Conservation (phyloP, 2,888 invertebrate species). For the Napeogenes sylphis region DNA sequence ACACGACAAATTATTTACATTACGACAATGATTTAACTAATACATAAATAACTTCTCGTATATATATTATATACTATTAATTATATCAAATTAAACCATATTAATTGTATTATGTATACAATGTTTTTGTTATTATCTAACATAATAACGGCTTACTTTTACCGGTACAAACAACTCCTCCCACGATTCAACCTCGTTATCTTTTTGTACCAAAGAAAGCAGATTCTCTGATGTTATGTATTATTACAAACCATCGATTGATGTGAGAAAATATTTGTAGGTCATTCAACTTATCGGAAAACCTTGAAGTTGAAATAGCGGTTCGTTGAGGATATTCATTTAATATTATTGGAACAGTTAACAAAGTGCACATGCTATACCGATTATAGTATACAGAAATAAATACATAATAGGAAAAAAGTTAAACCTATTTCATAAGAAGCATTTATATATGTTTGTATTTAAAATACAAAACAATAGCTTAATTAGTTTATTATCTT, state of each 20-base stretch:
- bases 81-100: no score
- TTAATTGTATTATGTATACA: no score
- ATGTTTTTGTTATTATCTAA: no score
- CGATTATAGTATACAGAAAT: not conserved
- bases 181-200: constrained; percentile 7
- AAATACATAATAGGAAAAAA: not conserved
- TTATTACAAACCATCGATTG: constrained; percentile 18
- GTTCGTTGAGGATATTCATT: no score
- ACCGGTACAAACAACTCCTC: constrained; percentile 8
- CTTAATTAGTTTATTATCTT: not conserved
- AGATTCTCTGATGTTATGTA: constrained; percentile 19
- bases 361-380: not conserved
- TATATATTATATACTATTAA: no score
- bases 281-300: constrained; percentile 13
- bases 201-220: constrained; percentile 23
- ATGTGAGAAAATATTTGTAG: constrained; percentile 20
- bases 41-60: no score
- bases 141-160: no score
- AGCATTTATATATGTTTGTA: no score
- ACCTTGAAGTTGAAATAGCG: no score
- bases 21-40: no score
- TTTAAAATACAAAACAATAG: not conserved
- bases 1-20: not conserved
- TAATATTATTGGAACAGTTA: no score
- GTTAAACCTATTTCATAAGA: no score